A percentile compares a stretch with the other conserved stretches of the same genome.
phyloP scores from a whole-genome alignment of 2,888 invertebrate genomes.

The Beris chalybata region DNA sequence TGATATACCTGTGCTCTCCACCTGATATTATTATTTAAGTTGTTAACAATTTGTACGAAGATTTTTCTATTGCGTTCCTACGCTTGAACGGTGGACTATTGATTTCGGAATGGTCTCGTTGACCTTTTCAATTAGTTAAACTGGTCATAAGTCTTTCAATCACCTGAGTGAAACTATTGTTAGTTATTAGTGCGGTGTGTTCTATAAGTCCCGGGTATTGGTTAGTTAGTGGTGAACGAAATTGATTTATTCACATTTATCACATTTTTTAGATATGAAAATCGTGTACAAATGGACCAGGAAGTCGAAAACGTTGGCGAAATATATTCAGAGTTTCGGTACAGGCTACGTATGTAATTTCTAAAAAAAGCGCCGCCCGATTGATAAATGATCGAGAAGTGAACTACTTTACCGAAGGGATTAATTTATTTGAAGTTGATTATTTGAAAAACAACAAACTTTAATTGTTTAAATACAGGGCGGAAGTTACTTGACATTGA shows the following conservation, averaged over 20 bases:
- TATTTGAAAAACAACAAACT: no score
- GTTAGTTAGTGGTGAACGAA: constrained; percentile 2
- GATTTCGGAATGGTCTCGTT: neutral
- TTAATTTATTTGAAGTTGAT: constrained; percentile 15
- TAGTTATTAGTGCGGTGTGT: no score
- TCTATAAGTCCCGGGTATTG: no score
- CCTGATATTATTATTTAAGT: constrained; percentile 18
- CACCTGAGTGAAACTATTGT: constrained; percentile 14
- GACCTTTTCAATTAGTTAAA: constrained; percentile 19
- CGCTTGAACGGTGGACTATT: no score
- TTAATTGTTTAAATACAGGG: no score
- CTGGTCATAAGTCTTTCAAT: neutral
- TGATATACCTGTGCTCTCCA: neutral
- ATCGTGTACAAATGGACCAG: constrained; percentile 4
- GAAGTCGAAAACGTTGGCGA: constrained; percentile 12
- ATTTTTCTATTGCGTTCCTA: neutral
- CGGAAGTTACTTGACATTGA: no score
- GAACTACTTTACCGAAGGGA: constrained; percentile 20
- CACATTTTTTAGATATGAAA: constrained; percentile 1
- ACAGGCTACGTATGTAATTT: constrained; percentile 5
- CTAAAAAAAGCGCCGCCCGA: constrained; percentile 4
- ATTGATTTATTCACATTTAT: constrained; percentile 21
- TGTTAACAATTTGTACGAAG: constrained; percentile 4
- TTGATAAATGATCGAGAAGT: constrained; percentile 19
- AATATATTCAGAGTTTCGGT: neutral